Evolutionary conservation across 2,113 vertebrate species (phyloP), one percentile per base, ranked within the genome.

Genomic region (Raja brachyura): DNA sequence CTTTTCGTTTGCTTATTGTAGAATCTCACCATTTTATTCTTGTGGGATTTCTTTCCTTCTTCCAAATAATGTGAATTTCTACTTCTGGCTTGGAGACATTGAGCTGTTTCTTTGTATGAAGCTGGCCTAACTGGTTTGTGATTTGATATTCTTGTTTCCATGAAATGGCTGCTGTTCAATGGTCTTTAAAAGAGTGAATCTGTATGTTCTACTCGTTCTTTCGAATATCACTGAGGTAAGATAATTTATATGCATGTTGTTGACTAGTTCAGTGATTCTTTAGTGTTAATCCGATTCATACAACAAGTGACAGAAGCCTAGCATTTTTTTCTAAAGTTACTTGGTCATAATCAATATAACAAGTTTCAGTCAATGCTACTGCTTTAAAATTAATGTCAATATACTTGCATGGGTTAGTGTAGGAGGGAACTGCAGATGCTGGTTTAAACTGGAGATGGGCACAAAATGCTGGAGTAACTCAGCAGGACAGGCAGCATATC

Each of bases 61-160:
- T 22, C 77, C 31, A 56, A 90, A 48, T 20, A 81, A 13, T 39
- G 33, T 54, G 77, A 66, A 68, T 73, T 81, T 81, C 25, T 28
- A 54, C 56, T 77, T 93, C 14, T 22, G 78, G 59, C 59, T 63
- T 39, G 8, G 33, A 63, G 75, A 78, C 28, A 59, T 66, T 77
- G 74, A 78, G 83, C 61, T 63, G 78, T 16, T 33, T 28, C 61
- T 39, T 85, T 93, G 93, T 85, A 31, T 39, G n/a, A 22, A 59
- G 5, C 78, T 79, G 78, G 59, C 70, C 93, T 10, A 73, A 92
- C 90, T 92, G 90, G 90, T 92, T 92, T 93, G 93, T 70, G 78
- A 93, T 68, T 85, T 81, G 77, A 93, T 93, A 78, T 83, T n/a
- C 93, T 81, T 83, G 78, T n/a, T 18, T 31, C 56, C 54, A 93